Conservation (phyloP, 1,140 invertebrate species). For the Archegozetes longisetosus region DNA sequence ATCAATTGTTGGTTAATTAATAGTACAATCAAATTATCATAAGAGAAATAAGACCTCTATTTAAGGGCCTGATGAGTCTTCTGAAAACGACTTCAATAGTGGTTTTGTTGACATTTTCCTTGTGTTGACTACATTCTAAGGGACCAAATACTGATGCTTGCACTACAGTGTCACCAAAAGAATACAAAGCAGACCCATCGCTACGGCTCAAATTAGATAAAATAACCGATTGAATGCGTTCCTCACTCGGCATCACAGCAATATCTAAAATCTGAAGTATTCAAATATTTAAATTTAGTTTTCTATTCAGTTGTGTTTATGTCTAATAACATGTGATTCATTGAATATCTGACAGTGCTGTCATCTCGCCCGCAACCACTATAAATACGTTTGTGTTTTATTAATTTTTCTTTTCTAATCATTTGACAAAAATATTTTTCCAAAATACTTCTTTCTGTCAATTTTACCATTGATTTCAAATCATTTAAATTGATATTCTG, state of each 20-base stretch:
- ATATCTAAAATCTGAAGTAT: too few relatives aligned
- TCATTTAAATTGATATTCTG: too few relatives aligned
- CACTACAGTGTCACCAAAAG: conserved; percentile 43
- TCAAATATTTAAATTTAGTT: too few relatives aligned
- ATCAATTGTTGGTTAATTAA: neutral
- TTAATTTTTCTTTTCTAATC: too few relatives aligned
- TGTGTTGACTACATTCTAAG: conserved; percentile 54
- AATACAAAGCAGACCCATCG: conserved; percentile 20
- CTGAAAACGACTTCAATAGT: conserved; percentile 54
- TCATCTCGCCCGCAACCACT: too few relatives aligned
- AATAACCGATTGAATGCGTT: neutral
- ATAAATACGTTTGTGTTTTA: too few relatives aligned
- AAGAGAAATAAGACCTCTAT: neutral
- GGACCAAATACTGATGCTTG: conserved; percentile 66
- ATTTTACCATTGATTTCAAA: too few relatives aligned
- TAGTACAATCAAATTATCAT: neutral
- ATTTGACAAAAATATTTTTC: too few relatives aligned
- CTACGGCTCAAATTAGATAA: conserved; percentile 18
- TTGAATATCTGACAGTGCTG: too few relatives aligned
- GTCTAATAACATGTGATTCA: too few relatives aligned
- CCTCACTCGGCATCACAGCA: neutral
- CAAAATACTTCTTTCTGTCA: too few relatives aligned
- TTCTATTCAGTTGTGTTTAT: too few relatives aligned
- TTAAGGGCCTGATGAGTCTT: neutral
- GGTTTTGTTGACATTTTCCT: conserved; percentile 58